A percentile compares a stretch with the other conserved stretches of the same genome.
phyloP scores from a whole-genome alignment of 2,888 invertebrate genomes.

The Pilophorus perplexus region DNA sequence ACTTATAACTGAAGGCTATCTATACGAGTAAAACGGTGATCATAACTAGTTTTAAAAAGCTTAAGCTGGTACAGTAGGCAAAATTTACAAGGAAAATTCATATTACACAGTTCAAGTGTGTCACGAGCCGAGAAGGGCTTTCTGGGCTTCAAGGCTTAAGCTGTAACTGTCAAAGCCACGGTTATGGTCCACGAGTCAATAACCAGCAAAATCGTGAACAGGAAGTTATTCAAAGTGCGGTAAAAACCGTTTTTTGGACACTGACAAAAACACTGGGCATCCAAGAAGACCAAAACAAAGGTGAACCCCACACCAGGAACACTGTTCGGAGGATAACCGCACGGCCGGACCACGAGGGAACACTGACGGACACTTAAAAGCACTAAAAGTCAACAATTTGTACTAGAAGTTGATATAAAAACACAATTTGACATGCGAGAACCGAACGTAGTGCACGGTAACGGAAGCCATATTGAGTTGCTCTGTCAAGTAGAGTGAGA shows the following conservation, averaged over 20 bases:
- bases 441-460: slow-evolving; percentile 38
- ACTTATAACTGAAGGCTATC: too few relatives aligned
- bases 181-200: background rate
- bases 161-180: background rate
- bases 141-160: too few relatives aligned
- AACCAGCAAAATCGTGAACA: background rate
- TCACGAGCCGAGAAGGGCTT: too few relatives aligned
- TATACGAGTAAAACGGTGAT: too few relatives aligned
- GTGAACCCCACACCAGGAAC: background rate
- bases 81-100: slow-evolving; percentile 8
- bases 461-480: slow-evolving; percentile 43
- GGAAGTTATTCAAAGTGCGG: background rate
- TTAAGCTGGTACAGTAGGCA: background rate
- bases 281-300: slow-evolving; percentile 4
- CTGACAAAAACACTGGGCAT: slow-evolving; percentile 4
- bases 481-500: slow-evolving; percentile 40
- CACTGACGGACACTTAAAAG: slow-evolving; percentile 4
- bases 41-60: background rate
- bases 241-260: background rate
- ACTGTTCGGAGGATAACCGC: background rate
- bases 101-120: background rate
- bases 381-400: slow-evolving; percentile 25
- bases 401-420: slow-evolving; percentile 23
- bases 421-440: slow-evolving; percentile 29
- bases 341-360: background rate